A percentile compares a stretch with the other conserved stretches of the same genome.
Evolutionary conservation across 2,797 vertebrate species (phyloP).

Genomic region (Cynodonichthys magdalenae): DNA sequence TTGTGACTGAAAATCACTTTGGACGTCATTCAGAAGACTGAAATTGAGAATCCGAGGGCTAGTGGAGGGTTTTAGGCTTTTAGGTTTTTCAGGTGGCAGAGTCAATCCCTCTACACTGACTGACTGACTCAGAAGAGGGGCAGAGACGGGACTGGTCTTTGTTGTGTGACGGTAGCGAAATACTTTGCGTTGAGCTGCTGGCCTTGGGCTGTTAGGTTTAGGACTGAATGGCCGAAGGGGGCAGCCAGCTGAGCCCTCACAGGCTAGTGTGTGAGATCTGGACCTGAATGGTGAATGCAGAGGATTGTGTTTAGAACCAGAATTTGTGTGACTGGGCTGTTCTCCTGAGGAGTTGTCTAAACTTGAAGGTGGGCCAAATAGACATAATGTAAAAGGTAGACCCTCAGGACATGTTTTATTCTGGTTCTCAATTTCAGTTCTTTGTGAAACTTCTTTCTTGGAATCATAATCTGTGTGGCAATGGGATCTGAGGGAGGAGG

Average conservation of each 20-base stretch:
- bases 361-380: conserved; percentile 43
- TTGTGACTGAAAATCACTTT: conserved; percentile 78
- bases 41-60: conserved; percentile 76
- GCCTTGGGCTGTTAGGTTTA: conserved; percentile 85
- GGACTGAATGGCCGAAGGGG: conserved; percentile 89
- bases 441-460: too few relatives aligned
- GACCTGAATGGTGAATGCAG: conserved; percentile 66
- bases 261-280: conserved; percentile 53
- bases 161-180: conserved; percentile 74
- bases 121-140: conserved; percentile 80
- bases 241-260: conserved; percentile 63
- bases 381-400: conserved; percentile 53
- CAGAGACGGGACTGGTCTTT: conserved; percentile 77
- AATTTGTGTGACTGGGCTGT: conserved; percentile 62
- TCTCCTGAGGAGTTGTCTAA: conserved; percentile 60
- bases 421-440: conserved; percentile 51
- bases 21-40: conserved; percentile 73
- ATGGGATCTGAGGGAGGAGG: conserved; percentile 29
- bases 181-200: conserved; percentile 64
- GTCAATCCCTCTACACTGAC: conserved; percentile 65
- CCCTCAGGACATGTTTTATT: conserved; percentile 69
- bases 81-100: conserved; percentile 81
- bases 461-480: too few relatives aligned
- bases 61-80: conserved; percentile 80
- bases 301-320: conserved; percentile 51